phyloP scores from a whole-genome alignment of 2,113 vertebrate genomes.

The Lamprologus tigripictilis region DNA sequence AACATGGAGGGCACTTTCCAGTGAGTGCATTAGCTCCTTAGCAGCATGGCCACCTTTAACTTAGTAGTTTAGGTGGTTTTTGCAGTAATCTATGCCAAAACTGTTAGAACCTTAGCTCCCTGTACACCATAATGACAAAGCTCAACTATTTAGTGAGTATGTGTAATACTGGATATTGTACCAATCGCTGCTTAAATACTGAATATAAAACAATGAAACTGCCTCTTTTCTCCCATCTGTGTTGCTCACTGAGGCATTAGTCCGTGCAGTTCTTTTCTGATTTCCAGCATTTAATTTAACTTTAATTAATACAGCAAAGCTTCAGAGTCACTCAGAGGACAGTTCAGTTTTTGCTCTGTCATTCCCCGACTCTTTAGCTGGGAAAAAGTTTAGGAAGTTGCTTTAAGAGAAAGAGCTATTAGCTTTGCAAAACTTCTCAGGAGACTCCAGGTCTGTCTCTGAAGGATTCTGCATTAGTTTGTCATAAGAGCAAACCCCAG shows the following conservation, averaged over 20 bases:
- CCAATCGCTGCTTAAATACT: background rate
- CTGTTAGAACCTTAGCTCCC: background rate
- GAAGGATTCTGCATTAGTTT: background rate
- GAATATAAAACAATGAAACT: background rate
- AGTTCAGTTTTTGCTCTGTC: background rate
- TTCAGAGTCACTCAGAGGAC: constrained; percentile 23
- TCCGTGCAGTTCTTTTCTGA: background rate
- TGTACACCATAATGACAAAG: background rate
- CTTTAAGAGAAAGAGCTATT: background rate
- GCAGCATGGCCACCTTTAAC: accelerated
- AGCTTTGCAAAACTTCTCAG: background rate
- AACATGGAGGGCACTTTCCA: background rate
- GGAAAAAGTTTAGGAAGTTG: background rate
- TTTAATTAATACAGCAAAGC: constrained; percentile 31
- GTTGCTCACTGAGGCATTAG: background rate
- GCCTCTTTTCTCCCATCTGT: background rate
- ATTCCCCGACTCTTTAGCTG: background rate
- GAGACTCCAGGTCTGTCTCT: background rate
- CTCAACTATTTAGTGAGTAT: background rate
- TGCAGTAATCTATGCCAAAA: background rate
- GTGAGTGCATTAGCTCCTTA: background rate
- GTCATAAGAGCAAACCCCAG: background rate
- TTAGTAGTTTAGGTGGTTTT: background rate
- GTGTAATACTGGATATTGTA: background rate
- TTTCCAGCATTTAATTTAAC: constrained; percentile 15